Base-by-base conservation (phyloP, 2,113 vertebrate species). In the Arenaria interpres region DNA sequence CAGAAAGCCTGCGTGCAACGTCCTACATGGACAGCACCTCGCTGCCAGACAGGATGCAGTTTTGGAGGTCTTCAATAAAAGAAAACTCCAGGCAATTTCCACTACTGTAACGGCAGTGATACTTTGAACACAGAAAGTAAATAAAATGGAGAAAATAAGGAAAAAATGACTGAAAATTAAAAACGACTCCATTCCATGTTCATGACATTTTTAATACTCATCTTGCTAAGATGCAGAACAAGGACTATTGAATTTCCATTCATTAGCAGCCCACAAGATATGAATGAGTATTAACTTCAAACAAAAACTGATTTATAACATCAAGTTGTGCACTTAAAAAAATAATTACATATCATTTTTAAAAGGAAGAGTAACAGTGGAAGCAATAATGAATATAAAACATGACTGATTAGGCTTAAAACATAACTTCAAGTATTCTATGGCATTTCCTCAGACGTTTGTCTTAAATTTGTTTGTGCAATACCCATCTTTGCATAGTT, bases 401-500 rank as follows among this genome's bases (percentile, higher is more conserved):
- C 73, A 96, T 78, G 96, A 97, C 71, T 87, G 87, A 96, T 93
- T 93, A 97, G 81, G 82, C 91, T 96, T 96, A 97, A 93, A 98
- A 97, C 93, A 78, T 89, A 97, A 92, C 85, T 98, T 98, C 98
- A 98, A 98, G 98, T 98, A 98, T 97, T 96, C 79, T 95, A 91
- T 80, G 95, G 97, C 96, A 88, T 97, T 95, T 98, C 90, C 80
- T 97, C 94, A 95, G 95, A 97, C 81, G 85, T 71, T 89, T 93
- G 90, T 96, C 96, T 97, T 96, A 97, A 97, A 97, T 97, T 98
- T 98, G 89, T 98, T 99, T 99, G 99, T 99, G 99, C 99, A 99
- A 98, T 98, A 98, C 98, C 97, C 98, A 98, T 98, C 98, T 99
- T 99, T 99, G 99, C 99, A 99, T 99, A 99, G 99, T 99, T 48